These are phyloP conservation scores for Amphipyra tragopoginis DNA, from an alignment of 2,888 invertebrate genomes.

Conservation along the genomic window DNA sequence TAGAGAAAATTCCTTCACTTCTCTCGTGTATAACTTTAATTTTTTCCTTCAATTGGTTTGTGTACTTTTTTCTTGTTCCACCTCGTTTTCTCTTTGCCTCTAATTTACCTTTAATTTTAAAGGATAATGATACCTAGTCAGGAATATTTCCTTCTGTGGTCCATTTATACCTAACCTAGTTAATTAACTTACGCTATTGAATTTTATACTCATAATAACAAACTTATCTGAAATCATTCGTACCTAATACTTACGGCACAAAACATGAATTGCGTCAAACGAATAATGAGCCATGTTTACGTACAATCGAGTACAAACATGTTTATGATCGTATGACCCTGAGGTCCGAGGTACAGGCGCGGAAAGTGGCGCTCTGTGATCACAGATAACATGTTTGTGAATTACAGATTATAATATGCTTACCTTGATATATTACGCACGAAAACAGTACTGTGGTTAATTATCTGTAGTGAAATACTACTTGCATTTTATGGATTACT, in stretches of 20 bases:
- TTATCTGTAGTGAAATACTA: neutral
- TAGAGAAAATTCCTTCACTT: too few species aligned
- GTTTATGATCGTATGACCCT: constrained; percentile 35
- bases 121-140: too few species aligned
- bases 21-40: too few species aligned
- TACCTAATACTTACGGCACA: neutral
- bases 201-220: neutral
- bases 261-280: constrained; percentile 29
- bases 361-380: constrained; percentile 7
- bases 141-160: too few species aligned
- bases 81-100: too few species aligned
- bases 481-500: too few species aligned
- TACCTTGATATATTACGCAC: constrained; percentile 10
- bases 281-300: constrained; percentile 6
- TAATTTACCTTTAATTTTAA: too few species aligned
- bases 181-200: neutral
- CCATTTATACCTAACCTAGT: neutral
- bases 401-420: constrained; percentile 12
- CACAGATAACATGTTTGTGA: constrained; percentile 17
- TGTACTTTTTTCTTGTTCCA: too few species aligned
- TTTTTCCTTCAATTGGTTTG: too few species aligned
- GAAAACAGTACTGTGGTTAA: neutral
- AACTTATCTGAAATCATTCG: neutral
- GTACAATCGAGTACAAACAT: constrained; percentile 35
- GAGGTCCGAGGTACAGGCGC: constrained; percentile 13